Percentiles rank a stretch among this genome's conserved stretches.
Conservation (phyloP, 1,140 invertebrate genomes). For the Trichonephila clavata region DNA sequence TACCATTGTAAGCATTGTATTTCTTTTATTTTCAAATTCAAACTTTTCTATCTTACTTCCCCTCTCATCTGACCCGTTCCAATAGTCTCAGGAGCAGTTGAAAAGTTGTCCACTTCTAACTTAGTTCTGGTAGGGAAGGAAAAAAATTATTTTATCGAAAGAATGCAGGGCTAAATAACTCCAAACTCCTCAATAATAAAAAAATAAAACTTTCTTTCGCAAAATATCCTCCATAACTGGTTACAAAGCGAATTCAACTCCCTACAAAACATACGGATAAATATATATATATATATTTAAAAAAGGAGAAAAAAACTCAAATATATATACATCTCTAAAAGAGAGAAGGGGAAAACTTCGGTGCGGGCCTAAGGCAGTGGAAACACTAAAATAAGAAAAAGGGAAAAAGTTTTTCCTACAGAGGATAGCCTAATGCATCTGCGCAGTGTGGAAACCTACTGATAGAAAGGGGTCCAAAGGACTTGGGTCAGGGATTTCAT, state of each 20-base stretch:
- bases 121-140: background rate
- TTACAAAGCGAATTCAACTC: slow-evolving; percentile 60
- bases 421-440: background rate
- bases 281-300: slow-evolving; percentile 68
- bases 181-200: slow-evolving; percentile 19
- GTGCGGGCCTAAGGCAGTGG: slow-evolving; percentile 21
- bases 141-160: slow-evolving; percentile 59
- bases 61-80: background rate
- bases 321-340: background rate
- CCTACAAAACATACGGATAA: slow-evolving; percentile 71
- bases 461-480: slow-evolving; percentile 53
- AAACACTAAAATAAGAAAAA: slow-evolving; percentile 28
- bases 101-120: slow-evolving; percentile 52
- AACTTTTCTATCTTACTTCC: background rate
- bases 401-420: background rate
- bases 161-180: slow-evolving; percentile 73
- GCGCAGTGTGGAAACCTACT: slow-evolving; percentile 60
- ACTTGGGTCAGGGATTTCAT: slow-evolving; percentile 66
- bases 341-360: background rate
- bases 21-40: background rate
- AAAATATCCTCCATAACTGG: slow-evolving; percentile 69
- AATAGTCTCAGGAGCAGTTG: background rate
- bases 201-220: slow-evolving; percentile 42
- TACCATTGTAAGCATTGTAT: background rate
- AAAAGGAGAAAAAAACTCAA: background rate